Conservation (phyloP, 2,888 invertebrate genomes). For the Macaria liturata region DNA sequence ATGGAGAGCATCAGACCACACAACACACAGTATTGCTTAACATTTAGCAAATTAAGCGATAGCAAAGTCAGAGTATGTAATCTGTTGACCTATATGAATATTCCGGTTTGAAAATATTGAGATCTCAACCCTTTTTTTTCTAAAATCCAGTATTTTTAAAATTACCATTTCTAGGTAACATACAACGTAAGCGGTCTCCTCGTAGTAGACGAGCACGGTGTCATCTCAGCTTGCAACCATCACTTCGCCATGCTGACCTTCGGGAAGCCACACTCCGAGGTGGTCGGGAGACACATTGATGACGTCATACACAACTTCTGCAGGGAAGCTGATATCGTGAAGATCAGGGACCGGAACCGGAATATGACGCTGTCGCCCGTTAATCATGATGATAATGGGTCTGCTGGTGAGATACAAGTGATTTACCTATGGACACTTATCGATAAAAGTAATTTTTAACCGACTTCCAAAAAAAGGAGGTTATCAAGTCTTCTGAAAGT, state of each 20-base stretch:
- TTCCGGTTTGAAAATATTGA: no score
- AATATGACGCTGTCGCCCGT: slow-evolving; percentile 82
- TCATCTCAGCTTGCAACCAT: slow-evolving; percentile 86
- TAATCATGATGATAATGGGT: slow-evolving; percentile 77
- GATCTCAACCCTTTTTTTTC: no score
- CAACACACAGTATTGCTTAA: no score
- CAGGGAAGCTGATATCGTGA: slow-evolving; percentile 78
- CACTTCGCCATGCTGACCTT: slow-evolving; percentile 86
- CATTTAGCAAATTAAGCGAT: no score
- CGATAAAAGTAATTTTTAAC: no score
- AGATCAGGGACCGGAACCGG: slow-evolving; percentile 66
- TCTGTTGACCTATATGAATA: no score
- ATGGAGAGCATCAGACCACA: no score
- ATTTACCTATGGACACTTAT: no score
- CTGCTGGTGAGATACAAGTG: slow-evolving; percentile 44
- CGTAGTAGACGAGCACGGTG: slow-evolving; percentile 84
- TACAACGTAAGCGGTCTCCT: slow-evolving; percentile 86
- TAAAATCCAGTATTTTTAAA: no score
- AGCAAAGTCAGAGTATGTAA: no score
- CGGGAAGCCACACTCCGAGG: slow-evolving; percentile 84
- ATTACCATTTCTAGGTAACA: slow-evolving; percentile 66
- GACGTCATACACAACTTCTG: slow-evolving; percentile 86
- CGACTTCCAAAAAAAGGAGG: no score
- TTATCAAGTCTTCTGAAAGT: no score
- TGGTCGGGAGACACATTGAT: slow-evolving; percentile 82